These are phyloP conservation scores for Caenorhabditis sp. DNA, from an alignment of 2,888 invertebrate species.

Conservation along the genomic window DNA sequence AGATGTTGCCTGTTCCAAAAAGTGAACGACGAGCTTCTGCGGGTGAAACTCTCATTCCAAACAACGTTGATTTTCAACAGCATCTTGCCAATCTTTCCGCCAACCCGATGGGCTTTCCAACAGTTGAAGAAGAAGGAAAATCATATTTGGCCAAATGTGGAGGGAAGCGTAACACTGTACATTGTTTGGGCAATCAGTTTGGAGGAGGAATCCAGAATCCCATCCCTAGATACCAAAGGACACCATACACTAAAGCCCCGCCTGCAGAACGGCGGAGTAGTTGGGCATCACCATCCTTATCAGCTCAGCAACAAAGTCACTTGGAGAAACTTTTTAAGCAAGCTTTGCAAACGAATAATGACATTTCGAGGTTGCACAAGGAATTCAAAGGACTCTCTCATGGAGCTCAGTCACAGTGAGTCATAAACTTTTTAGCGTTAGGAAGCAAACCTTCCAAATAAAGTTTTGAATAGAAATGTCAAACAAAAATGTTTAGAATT, in stretches of 20 bases:
- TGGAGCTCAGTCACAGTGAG: constrained; percentile 59
- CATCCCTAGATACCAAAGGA: constrained; percentile 68
- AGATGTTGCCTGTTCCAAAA: constrained; percentile 69
- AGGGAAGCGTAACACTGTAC: constrained; percentile 80
- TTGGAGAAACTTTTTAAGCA: constrained; percentile 80
- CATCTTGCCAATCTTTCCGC: constrained; percentile 59
- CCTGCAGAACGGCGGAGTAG: constrained; percentile 76
- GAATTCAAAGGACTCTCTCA: constrained; percentile 78
- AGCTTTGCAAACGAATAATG: constrained; percentile 62
- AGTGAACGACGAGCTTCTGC: constrained; percentile 79
- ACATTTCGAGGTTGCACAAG: constrained; percentile 74
- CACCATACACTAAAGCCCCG: constrained; percentile 73
- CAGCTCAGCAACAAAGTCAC: constrained; percentile 76
- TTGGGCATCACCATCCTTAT: constrained; percentile 79
- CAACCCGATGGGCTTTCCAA: constrained; percentile 38
- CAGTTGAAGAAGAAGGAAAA: constrained; percentile 74
- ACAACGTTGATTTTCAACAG: constrained; percentile 53
- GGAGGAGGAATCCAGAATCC: constrained; percentile 65
- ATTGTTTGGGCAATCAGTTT: constrained; percentile 59
- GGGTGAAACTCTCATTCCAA: constrained; percentile 75
- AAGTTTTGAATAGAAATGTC: neutral
- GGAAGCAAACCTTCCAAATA: no score
- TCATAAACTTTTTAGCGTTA: neutral
- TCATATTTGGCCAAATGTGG: constrained; percentile 78
- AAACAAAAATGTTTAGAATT: constrained; percentile 32